Evolutionary conservation across 2,888 invertebrate species (phyloP).

Genomic region (Nemotelus pantherinus): DNA sequence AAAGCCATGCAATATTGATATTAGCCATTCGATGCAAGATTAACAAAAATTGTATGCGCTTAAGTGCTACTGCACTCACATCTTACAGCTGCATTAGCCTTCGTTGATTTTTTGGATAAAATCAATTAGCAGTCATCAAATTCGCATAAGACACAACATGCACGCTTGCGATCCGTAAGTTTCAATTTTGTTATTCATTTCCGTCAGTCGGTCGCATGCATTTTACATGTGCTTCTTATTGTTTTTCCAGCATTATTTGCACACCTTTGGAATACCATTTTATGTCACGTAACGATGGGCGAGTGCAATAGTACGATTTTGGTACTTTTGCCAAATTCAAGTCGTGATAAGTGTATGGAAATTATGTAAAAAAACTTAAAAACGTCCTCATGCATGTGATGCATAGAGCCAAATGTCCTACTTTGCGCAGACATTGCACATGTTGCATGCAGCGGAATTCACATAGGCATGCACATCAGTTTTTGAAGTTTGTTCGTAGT

Average conservation of each 20-base stretch:
- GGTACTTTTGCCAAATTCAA: constrained; percentile 12
- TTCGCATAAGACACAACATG: not conserved
- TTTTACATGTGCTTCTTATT: constrained; percentile 19
- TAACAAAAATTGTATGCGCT: too few species aligned
- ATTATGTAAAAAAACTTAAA: not conserved
- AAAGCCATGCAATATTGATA: too few species aligned
- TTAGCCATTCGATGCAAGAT: too few species aligned
- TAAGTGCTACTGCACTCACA: too few species aligned
- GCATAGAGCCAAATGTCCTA: not conserved
- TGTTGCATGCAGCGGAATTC: not conserved
- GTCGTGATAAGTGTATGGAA: not conserved
- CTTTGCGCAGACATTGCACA: not conserved
- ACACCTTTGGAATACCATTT: constrained; percentile 21
- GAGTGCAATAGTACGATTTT: not conserved
- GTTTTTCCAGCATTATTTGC: constrained; percentile 26
- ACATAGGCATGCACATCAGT: too few species aligned
- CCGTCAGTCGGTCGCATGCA: not conserved
- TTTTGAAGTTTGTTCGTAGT: too few species aligned
- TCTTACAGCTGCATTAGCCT: too few species aligned
- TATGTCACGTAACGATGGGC: constrained; percentile 27
- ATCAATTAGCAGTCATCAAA: not conserved
- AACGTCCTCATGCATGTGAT: not conserved
- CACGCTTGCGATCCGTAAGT: too few species aligned
- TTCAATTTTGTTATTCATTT: constrained; percentile 24
- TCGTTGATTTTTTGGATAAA: not conserved